Percentiles rank a stretch among this genome's conserved stretches.
Conservation (phyloP, 2,888 invertebrate genomes). For the Lithosia quadra region DNA sequence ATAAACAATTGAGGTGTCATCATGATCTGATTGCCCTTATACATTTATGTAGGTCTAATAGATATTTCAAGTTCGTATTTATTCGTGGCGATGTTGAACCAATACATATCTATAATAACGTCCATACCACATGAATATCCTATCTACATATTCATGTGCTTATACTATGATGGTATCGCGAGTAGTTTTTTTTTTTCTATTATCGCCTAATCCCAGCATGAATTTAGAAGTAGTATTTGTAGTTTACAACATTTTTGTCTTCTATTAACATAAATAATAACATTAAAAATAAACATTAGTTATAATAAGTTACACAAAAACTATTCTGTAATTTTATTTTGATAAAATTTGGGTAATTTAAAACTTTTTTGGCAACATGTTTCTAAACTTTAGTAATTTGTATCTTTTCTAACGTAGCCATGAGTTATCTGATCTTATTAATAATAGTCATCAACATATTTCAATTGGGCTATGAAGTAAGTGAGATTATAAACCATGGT, state of each 20-base stretch:
- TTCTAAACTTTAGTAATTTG: not conserved
- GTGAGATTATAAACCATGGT: not conserved
- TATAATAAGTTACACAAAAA: not conserved
- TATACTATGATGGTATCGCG: slow-evolving; percentile 31
- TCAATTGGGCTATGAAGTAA: not conserved
- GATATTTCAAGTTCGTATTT: no score
- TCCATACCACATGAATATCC: no score
- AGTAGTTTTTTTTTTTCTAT: slow-evolving; percentile 23
- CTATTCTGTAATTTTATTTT: not conserved
- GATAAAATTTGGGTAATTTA: not conserved
- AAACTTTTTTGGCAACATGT: not conserved
- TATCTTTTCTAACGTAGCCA: slow-evolving; percentile 2
- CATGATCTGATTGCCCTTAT: no score
- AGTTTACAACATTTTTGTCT: slow-evolving; percentile 23
- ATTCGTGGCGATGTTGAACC: no score
- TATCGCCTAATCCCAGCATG: slow-evolving; percentile 43
- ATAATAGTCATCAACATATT: not conserved
- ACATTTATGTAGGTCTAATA: no score
- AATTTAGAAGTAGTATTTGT: slow-evolving; percentile 23
- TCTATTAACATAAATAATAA: slow-evolving; percentile 33
- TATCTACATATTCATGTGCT: no score
- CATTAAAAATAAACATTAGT: slow-evolving; percentile 16
- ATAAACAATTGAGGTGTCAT: no score
- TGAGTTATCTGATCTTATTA: not conserved
- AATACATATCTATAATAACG: no score